These are phyloP conservation scores for Tipula lateralis DNA, from an alignment of 2,888 invertebrate genomes.

Conservation along the genomic window DNA sequence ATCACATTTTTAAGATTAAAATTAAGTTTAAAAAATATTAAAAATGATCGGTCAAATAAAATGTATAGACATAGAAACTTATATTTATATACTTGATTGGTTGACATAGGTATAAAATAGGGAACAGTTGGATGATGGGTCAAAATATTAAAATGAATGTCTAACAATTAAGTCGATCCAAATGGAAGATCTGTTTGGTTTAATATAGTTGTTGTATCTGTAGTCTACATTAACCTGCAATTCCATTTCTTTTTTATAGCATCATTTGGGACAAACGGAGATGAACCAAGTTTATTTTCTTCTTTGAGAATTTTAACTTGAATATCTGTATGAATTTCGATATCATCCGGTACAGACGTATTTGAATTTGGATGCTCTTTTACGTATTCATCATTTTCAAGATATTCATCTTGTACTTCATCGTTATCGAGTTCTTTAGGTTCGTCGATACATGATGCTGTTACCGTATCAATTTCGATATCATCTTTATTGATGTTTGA, in stretches of 20 bases:
- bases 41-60: neutral
- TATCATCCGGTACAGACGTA: neutral
- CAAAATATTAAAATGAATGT: neutral
- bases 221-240: neutral
- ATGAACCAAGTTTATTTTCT: neutral
- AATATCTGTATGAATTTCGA: neutral
- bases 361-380: neutral
- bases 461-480: conserved; percentile 31
- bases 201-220: too few relatives aligned
- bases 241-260: neutral
- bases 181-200: neutral
- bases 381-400: neutral
- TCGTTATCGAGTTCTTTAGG: neutral
- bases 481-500: conserved; percentile 29
- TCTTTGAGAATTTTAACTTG: neutral
- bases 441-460: conserved; percentile 7
- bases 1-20: neutral
- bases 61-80: neutral
- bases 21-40: neutral
- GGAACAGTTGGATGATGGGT: neutral
- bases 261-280: neutral
- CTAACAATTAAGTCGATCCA: neutral
- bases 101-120: neutral
- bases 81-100: neutral
- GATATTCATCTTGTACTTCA: neutral